Evolutionary conservation across 2,113 vertebrate species (phyloP), one percentile per base, ranked within the genome.

Genomic region (Elephantulus edwardii): DNA sequence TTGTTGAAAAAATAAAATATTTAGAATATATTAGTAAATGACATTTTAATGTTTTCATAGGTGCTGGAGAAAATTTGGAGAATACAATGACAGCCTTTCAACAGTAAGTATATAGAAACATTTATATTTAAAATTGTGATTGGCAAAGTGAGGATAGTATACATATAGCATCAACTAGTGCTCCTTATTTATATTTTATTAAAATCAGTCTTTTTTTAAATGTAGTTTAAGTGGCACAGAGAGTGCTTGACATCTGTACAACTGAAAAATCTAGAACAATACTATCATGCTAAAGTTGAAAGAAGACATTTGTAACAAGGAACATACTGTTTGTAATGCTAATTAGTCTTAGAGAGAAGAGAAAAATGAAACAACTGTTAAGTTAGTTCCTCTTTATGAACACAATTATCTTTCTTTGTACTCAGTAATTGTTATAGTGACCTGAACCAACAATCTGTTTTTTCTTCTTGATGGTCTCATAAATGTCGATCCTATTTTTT

Each of bases 61-160:
- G 99, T 91, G 99, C 99, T 86, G 99, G 98, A 42, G 99, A 99
- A 97, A 99, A 99, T 96, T 97, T 99, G 96, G 99, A 99, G 93
- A 99, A 99, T 95, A 99, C 99, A 26, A 99, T 99, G 99, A 94
- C 98, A 87, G 99, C 99, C 54, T 99, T 99, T 97, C 98, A 97
- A 90, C 99, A 99, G 99, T 99, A 97, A 98, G 99, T 98, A 97
- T 74, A 60, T 91, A 48, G 28, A 81, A 56, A 48, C 86, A 42
- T 87, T 90, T 89, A 54, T 71, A 46, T 54, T 64, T 79, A 77
- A 93, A 92, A 17, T 58, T n/a, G 30, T 50, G 75, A 93, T 20
- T 89, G 58, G 84, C 62, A 54, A 72, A 93, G 78, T 46, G 48
- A 88, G 82, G 38, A 20, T 54, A 26, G 14, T 54, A 28, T 70